Percentiles rank a stretch among this genome's conserved stretches.
Evolutionary conservation across 2,113 vertebrate genomes (phyloP).

Genomic region (Chloropsis cyanopogon): DNA sequence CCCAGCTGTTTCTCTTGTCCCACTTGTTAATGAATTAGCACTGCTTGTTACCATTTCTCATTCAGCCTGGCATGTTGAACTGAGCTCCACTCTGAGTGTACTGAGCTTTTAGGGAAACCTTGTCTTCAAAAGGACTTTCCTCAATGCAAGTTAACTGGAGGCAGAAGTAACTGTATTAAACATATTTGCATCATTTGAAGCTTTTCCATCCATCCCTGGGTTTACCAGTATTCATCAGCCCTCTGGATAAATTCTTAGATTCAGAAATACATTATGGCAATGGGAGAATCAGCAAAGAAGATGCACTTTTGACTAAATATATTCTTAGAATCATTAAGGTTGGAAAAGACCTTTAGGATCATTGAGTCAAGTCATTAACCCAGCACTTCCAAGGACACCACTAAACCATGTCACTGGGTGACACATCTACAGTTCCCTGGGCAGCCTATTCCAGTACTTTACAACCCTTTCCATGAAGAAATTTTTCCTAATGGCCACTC

Average conservation of each 20-base stretch:
- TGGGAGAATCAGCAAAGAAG: background rate
- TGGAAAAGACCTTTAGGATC: background rate
- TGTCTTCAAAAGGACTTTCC: background rate
- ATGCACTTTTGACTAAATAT: background rate
- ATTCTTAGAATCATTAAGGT: background rate
- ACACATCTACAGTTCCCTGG: background rate
- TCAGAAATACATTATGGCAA: background rate
- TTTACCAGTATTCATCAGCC: background rate
- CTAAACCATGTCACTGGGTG: background rate
- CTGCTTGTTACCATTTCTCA: background rate
- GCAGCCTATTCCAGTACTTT: background rate
- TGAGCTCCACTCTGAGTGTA: background rate
- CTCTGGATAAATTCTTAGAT: background rate
- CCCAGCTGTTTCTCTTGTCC: background rate
- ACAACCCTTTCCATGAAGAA: background rate
- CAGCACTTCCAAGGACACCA: background rate
- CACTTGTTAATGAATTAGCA: background rate
- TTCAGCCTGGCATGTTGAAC: background rate
- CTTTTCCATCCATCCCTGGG: background rate
- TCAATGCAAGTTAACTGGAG: background rate
- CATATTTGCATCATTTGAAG: background rate
- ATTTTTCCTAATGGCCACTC: background rate
- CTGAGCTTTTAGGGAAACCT: background rate
- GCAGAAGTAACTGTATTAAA: background rate
- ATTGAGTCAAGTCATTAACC: background rate